phyloP scores from a whole-genome alignment of 2,888 invertebrate genomes.

The Keiferia lycopersicella region DNA sequence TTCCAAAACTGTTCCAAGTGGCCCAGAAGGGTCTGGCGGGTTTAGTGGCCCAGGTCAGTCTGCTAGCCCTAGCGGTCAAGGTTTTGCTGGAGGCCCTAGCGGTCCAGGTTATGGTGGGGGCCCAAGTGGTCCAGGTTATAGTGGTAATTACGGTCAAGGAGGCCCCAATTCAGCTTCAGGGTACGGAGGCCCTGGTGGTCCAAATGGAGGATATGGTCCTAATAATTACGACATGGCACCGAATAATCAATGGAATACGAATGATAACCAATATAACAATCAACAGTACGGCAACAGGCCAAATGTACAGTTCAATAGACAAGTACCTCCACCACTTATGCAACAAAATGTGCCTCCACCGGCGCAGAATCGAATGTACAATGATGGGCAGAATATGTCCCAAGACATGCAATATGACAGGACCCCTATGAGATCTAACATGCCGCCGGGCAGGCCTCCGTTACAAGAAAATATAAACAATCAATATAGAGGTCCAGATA shows the following conservation, averaged over 20 bases:
- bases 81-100: background rate
- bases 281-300: conserved; percentile 47
- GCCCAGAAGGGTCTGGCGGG: background rate
- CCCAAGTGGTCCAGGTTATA: background rate
- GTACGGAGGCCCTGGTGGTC: background rate
- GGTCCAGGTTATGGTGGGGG: background rate
- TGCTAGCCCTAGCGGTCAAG: background rate
- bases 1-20: background rate
- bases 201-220: background rate
- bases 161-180: background rate
- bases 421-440: conserved; percentile 42
- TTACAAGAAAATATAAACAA: conserved; percentile 44
- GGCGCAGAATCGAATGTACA: conserved; percentile 42
- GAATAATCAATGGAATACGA: conserved; percentile 50
- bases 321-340: conserved; percentile 36
- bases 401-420: conserved; percentile 51
- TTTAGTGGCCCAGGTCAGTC: background rate
- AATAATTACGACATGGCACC: conserved; percentile 32
- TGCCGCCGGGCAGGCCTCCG: conserved; percentile 40
- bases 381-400: conserved; percentile 37
- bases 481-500: conserved; percentile 37
- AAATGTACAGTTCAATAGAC: conserved; percentile 44
- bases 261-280: conserved; percentile 43
- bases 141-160: background rate
- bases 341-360: conserved; percentile 36